Base-by-base conservation (phyloP, 2,888 invertebrate species). In the Drosophila koepferae region DNA sequence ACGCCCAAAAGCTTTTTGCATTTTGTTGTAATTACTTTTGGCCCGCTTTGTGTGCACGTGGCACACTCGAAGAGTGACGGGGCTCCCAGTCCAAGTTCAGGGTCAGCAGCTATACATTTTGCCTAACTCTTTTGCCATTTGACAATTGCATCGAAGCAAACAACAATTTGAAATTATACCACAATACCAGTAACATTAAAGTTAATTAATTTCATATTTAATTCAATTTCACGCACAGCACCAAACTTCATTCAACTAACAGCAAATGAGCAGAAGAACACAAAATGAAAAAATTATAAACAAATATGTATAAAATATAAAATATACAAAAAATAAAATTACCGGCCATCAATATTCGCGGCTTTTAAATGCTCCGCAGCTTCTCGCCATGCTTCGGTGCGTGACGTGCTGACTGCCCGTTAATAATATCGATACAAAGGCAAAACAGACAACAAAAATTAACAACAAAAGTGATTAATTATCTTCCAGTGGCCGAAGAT, bases 11-110 rank as follows among this genome's bases (percentile, higher is more conserved):
- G 62, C 69, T 62, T 78, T 85, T 78, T 83, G 76, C 89, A 74
- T 81, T 89, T 80, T 58, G 70, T 79, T 85, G 81, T 85, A 85
- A 85, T 89, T 89, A 89, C 85, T 81, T 89, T 86, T 74, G 82
- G 69, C 48, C 53, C 69, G 61, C 77, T 76, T 78, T 74, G 78
- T 71, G 84, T 81, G 84, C 87, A 84, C 84, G 87, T 81, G 81
- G 81, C 84, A 46, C 82, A 55, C 56, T 72, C 40, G 4, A 23
- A 20, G 65, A 40, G 48, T 1, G 16, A 31, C 36, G 18, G 49
- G 12, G 16, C 28, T 7, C 18, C 20, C 48, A 54, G 28, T n/a
- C 8, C 76, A 65, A 70, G 65, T 74, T 89, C 87, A 86, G 75
- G 87, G 81, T 89, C 84, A 86, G 61, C 20, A 67, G 41, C 61